phyloP scores from a whole-genome alignment of 2,888 invertebrate species.

The Pterostichus niger region DNA sequence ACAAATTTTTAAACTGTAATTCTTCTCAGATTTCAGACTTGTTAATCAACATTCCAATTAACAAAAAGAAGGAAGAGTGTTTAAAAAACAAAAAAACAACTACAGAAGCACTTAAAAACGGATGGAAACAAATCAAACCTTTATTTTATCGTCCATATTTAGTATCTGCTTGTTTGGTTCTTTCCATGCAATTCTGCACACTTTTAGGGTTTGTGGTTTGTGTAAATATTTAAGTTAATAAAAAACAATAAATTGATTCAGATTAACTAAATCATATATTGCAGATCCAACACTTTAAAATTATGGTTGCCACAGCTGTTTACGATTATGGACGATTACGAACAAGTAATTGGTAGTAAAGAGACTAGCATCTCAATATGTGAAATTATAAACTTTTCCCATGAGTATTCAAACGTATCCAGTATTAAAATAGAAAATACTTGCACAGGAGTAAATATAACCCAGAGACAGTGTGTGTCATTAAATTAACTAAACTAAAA shows the following conservation, averaged over 20 bases:
- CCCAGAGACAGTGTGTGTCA: too few relatives aligned
- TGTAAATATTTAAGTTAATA: background rate
- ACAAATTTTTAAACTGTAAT: background rate
- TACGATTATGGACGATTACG: slow-evolving; percentile 78
- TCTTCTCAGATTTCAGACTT: slow-evolving; percentile 71
- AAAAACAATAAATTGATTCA: slow-evolving; percentile 70
- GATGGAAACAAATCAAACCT: slow-evolving; percentile 79
- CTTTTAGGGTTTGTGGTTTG: slow-evolving; percentile 78
- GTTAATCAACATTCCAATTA: slow-evolving; percentile 74
- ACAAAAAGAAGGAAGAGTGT: slow-evolving; percentile 67
- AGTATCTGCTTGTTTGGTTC: slow-evolving; percentile 79
- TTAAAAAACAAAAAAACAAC: slow-evolving; percentile 76
- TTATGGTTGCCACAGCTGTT: slow-evolving; percentile 91
- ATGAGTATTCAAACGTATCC: background rate
- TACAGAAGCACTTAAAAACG: background rate
- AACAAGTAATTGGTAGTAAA: slow-evolving; percentile 60
- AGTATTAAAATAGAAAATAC: background rate
- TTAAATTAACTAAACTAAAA: too few relatives aligned
- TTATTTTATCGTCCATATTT: slow-evolving; percentile 81
- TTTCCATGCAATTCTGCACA: slow-evolving; percentile 81
- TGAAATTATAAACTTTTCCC: slow-evolving; percentile 71
- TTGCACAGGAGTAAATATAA: slow-evolving; percentile 1
- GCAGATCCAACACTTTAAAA: slow-evolving; percentile 83
- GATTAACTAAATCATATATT: background rate
- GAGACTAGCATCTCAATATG: slow-evolving; percentile 72